These are phyloP conservation scores for Melieria omissa DNA, from an alignment of 2,888 invertebrate genomes.

Conservation along the genomic window DNA sequence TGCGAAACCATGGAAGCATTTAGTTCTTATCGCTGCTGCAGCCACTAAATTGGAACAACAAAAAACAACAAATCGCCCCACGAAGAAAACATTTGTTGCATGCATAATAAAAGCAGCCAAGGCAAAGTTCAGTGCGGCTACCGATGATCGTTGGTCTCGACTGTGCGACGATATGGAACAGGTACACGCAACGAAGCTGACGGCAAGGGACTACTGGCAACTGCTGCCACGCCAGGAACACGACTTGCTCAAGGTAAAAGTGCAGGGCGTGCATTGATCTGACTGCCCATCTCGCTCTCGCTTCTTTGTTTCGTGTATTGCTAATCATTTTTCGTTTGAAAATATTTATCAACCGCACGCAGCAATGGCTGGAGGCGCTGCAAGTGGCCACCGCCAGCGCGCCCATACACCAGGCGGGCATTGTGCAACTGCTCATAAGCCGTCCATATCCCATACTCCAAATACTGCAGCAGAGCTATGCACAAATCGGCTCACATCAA, in stretches of 20 bases:
- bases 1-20: no score
- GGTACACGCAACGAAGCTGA: slow-evolving; percentile 27
- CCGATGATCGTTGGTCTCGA: no score
- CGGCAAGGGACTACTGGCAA: slow-evolving; percentile 46
- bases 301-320: slow-evolving; percentile 4
- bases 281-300: background rate
- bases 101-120: no score
- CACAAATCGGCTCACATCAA: slow-evolving; percentile 43
- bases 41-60: no score
- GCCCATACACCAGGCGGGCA: slow-evolving; percentile 33
- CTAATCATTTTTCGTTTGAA: background rate
- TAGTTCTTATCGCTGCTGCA: no score
- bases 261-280: background rate
- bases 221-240: slow-evolving; percentile 48
- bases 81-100: no score
- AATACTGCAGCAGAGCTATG: slow-evolving; percentile 45
- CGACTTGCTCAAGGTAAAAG: slow-evolving; percentile 48
- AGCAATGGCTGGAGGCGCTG: slow-evolving; percentile 16
- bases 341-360: slow-evolving; percentile 7
- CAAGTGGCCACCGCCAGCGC: background rate
- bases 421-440: slow-evolving; percentile 40
- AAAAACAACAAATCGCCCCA: no score
- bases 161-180: no score
- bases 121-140: no score
- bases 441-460: slow-evolving; percentile 53